Conservation (phyloP, 2,797 vertebrate species). For the Thripadectes ignobilis region DNA sequence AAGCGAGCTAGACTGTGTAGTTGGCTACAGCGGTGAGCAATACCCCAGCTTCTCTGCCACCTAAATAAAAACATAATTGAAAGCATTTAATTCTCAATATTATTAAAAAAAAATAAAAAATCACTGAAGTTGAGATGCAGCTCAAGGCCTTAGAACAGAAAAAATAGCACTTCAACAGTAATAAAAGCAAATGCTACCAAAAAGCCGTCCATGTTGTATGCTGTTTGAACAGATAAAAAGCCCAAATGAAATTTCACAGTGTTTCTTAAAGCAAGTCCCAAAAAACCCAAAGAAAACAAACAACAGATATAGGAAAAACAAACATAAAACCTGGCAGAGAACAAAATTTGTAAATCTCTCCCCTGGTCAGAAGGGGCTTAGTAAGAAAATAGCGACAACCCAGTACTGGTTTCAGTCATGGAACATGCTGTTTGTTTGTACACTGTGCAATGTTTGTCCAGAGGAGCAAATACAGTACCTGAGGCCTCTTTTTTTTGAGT, state of each 20-base stretch:
- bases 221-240: not conserved
- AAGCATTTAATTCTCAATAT: not conserved
- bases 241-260: not conserved
- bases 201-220: not conserved
- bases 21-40: constrained; percentile 90
- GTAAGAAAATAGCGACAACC: not conserved
- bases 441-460: not conserved
- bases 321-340: not conserved
- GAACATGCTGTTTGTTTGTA: not conserved
- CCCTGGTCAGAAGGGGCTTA: not conserved
- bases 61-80: constrained; percentile 71
- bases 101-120: not conserved
- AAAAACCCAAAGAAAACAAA: not conserved
- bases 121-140: not conserved
- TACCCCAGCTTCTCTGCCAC: constrained; percentile 97
- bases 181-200: not conserved
- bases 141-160: not conserved
- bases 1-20: constrained; percentile 92
- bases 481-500: not conserved
- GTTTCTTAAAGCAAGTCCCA: not conserved
- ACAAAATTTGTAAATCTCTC: not conserved
- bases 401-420: not conserved
- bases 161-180: not conserved
- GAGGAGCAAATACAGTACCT: not conserved
- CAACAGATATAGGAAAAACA: not conserved